phyloP scores from a whole-genome alignment of 2,113 vertebrate genomes.

The Felis chaus region DNA sequence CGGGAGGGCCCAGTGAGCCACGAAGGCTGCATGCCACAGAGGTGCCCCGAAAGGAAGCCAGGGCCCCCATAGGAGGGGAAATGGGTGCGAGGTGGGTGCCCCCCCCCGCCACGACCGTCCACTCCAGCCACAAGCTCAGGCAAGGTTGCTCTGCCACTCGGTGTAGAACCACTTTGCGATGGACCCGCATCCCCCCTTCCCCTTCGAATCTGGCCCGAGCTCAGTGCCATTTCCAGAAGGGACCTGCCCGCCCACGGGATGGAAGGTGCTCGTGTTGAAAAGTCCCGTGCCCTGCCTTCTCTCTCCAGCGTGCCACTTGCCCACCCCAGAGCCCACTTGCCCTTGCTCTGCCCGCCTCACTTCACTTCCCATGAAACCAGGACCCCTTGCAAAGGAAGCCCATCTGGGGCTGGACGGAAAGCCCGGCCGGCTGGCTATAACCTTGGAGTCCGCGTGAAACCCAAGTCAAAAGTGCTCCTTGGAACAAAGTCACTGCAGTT shows the following conservation, averaged over 20 bases:
- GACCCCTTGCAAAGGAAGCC: background rate
- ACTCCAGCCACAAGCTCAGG: background rate
- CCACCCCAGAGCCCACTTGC: background rate
- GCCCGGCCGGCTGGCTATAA: background rate
- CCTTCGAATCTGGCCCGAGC: background rate
- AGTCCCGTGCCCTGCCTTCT: background rate
- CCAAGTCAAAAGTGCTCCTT: background rate
- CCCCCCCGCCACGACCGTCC: rapidly evolving
- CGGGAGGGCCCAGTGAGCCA: rapidly evolving
- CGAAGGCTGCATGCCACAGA: background rate
- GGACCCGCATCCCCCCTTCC: background rate
- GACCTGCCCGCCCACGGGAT: no score
- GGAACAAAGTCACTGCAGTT: background rate
- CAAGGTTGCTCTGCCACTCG: rapidly evolving
- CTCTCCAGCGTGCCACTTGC: background rate
- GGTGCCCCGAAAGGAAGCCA: background rate
- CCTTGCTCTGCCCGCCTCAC: background rate
- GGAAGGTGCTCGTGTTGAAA: no score
- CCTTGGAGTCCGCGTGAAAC: background rate
- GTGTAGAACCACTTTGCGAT: rapidly evolving
- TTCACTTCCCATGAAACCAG: background rate
- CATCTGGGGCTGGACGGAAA: background rate
- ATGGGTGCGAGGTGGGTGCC: no score
- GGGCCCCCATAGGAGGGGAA: background rate
- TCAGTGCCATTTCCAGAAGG: background rate